A percentile compares a stretch with the other conserved stretches of the same genome.
Conservation (phyloP, 2,797 vertebrate genomes). For the Pogoniulus pusillus region DNA sequence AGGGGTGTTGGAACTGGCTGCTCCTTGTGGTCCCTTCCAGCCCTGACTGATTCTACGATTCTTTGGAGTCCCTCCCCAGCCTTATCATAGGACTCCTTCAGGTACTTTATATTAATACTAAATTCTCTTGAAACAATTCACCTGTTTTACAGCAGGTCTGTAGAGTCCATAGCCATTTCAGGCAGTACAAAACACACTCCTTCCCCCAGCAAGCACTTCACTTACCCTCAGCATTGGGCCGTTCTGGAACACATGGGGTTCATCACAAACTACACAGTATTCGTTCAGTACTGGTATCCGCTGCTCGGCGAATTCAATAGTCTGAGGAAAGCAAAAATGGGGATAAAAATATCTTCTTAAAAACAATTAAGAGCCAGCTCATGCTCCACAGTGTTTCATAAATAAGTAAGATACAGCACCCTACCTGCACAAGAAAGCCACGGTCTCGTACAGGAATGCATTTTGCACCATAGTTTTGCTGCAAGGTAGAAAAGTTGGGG, state of each 20-base stretch:
- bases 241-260: constrained; percentile 90
- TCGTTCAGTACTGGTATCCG: constrained; percentile 90
- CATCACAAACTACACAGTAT: constrained; percentile 91
- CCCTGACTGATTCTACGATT: too few relatives aligned
- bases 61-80: too few relatives aligned
- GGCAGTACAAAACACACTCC: not conserved
- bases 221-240: constrained; percentile 91
- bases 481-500: constrained; percentile 52
- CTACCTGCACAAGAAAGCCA: constrained; percentile 91
- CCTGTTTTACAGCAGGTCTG: too few relatives aligned
- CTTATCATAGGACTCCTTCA: too few relatives aligned
- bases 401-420: not conserved
- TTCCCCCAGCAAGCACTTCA: not conserved
- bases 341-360: constrained; percentile 47
- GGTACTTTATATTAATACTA: too few relatives aligned
- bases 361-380: constrained; percentile 24
- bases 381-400: not conserved
- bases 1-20: too few relatives aligned
- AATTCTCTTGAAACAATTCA: too few relatives aligned
- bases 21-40: too few relatives aligned
- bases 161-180: not conserved
- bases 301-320: constrained; percentile 89
- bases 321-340: constrained; percentile 76
- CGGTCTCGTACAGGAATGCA: constrained; percentile 82
- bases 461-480: constrained; percentile 88